Evolutionary conservation across 2,113 vertebrate genomes (phyloP).

Genomic region (Oreochromis niloticus): DNA sequence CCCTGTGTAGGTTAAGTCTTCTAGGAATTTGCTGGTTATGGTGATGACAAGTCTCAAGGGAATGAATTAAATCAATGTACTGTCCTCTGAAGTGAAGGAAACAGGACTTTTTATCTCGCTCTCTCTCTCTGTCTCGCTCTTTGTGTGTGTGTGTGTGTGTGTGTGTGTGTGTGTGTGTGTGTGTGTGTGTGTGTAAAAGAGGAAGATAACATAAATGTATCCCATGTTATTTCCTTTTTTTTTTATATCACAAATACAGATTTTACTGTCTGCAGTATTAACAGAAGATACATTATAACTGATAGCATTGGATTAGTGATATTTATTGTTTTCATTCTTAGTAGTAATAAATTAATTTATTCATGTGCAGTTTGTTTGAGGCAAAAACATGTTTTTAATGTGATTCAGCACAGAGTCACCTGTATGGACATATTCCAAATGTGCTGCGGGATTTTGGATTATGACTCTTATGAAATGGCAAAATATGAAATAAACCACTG

Average conservation of each 20-base stretch:
- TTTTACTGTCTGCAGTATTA: slow-evolving; percentile 54
- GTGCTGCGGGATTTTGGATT: neutral
- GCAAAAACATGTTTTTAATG: slow-evolving; percentile 49
- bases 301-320: slow-evolving; percentile 42
- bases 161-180: neutral
- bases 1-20: neutral
- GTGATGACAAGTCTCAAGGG: neutral
- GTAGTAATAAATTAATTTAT: slow-evolving; percentile 48
- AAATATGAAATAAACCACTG: neutral
- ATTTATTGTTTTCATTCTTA: slow-evolving; percentile 24
- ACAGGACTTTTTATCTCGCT: neutral
- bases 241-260: slow-evolving; percentile 40
- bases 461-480: neutral
- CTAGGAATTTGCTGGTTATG: neutral
- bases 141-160: neutral
- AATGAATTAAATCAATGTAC: neutral
- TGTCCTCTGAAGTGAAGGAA: neutral
- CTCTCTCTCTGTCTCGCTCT: neutral
- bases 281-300: slow-evolving; percentile 54
- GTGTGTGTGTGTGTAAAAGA: neutral
- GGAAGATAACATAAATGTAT: neutral
- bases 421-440: neutral
- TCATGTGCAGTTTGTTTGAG: slow-evolving; percentile 1
- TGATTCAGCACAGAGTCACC: neutral
- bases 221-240: slow-evolving; percentile 48